Conservation (phyloP, 2,888 invertebrate genomes). For the Nephrotoma guestfalica region DNA sequence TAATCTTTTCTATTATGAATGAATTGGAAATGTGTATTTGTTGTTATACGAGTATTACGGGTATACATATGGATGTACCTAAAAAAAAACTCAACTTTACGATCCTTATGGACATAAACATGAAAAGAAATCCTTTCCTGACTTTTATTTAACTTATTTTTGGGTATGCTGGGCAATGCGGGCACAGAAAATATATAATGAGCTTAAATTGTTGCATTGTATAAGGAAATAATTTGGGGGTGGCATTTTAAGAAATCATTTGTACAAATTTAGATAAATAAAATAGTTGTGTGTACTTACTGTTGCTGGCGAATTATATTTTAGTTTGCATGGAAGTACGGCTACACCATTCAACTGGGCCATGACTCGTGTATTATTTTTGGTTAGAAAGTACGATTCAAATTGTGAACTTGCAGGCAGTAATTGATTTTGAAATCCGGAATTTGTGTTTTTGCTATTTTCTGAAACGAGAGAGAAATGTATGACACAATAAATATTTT, state of each 20-base stretch:
- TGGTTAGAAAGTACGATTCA: conserved; percentile 27
- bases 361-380: conserved; percentile 30
- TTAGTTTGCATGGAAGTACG: conserved; percentile 30
- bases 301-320: conserved; percentile 31
- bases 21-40: background rate
- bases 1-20: background rate
- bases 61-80: background rate
- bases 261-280: no score
- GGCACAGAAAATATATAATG: no score
- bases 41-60: no score
- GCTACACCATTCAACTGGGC: conserved; percentile 32
- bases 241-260: no score
- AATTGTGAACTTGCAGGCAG: conserved; percentile 15
- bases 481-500: background rate
- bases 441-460: background rate
- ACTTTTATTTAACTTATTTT: background rate
- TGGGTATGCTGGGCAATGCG: background rate
- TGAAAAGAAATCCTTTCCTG: background rate
- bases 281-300: conserved; percentile 18
- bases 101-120: background rate
- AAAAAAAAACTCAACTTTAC: background rate
- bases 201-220: no score
- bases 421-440: background rate
- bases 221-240: no score
- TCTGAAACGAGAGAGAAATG: background rate